A percentile compares a stretch with the other conserved stretches of the same genome.
phyloP scores from a whole-genome alignment of 2,113 vertebrate genomes.

The Zeus faber region DNA sequence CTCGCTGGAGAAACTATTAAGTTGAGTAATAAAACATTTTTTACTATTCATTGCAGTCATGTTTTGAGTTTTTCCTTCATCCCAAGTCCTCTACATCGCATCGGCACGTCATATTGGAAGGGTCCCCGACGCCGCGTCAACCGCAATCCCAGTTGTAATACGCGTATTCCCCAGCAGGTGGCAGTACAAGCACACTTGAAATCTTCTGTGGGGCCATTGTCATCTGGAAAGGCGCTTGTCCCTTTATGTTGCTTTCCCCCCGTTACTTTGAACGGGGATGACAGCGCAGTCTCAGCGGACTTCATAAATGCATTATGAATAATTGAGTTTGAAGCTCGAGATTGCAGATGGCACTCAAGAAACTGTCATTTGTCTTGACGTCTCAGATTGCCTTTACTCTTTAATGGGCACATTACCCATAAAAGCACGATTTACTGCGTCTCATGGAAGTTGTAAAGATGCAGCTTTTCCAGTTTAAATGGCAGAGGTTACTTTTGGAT shows the following conservation, averaged over 20 bases:
- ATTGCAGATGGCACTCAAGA: slow-evolving; percentile 77
- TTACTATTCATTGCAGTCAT: slow-evolving; percentile 6
- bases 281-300: slow-evolving; percentile 72
- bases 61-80: slow-evolving; percentile 4
- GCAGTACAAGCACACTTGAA: slow-evolving; percentile 46
- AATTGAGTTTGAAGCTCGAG: slow-evolving; percentile 76
- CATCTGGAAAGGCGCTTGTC: slow-evolving; percentile 51
- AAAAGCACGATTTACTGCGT: slow-evolving; percentile 71
- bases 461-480: slow-evolving; percentile 37
- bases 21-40: slow-evolving; percentile 47
- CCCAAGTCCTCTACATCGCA: too few species aligned
- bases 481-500: slow-evolving; percentile 46
- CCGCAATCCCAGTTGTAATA: not conserved
- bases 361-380: slow-evolving; percentile 75
- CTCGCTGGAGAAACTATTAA: slow-evolving; percentile 16
- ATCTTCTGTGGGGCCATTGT: slow-evolving; percentile 38
- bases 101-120: not conserved
- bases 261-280: slow-evolving; percentile 63
- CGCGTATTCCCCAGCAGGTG: slow-evolving; percentile 56
- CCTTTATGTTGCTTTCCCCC: slow-evolving; percentile 60
- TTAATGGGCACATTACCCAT: slow-evolving; percentile 75
- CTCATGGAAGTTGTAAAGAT: slow-evolving; percentile 64
- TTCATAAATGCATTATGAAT: slow-evolving; percentile 77
- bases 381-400: slow-evolving; percentile 74
- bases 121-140: too few species aligned